phyloP scores from a whole-genome alignment of 2,888 invertebrate species.

The Eupithecia subumbrata region DNA sequence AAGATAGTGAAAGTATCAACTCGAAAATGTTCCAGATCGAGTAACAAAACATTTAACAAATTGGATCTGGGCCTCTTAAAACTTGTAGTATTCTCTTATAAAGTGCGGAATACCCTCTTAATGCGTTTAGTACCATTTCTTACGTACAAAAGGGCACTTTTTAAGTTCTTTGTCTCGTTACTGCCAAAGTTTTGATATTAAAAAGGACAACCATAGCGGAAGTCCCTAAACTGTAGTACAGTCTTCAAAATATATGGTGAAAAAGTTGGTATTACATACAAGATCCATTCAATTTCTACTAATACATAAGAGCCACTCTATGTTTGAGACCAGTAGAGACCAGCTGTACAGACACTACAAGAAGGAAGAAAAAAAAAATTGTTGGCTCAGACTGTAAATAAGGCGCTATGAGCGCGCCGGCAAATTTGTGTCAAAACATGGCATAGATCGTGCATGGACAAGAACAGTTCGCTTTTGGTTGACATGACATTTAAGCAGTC shows the following conservation, averaged over 20 bases:
- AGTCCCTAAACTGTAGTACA: constrained; percentile 48
- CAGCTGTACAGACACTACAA: background rate
- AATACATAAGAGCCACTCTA: no score
- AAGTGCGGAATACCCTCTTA: constrained; percentile 45
- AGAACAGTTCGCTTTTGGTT: background rate
- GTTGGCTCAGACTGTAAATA: background rate
- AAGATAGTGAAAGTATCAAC: background rate
- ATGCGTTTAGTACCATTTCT: constrained; percentile 57
- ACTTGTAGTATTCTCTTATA: constrained; percentile 31
- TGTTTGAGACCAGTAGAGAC: no score
- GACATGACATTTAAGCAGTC: background rate
- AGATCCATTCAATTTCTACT: background rate
- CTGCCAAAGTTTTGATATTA: constrained; percentile 70
- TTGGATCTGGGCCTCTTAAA: constrained; percentile 5
- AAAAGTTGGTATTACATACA: background rate
- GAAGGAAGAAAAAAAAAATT: background rate
- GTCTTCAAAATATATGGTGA: background rate
- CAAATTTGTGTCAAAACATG: background rate
- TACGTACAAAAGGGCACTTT: constrained; percentile 61
- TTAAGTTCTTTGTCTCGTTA: constrained; percentile 59
- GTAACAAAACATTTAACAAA: background rate
- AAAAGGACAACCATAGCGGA: constrained; percentile 59
- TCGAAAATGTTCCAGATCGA: background rate
- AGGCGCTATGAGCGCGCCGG: background rate
- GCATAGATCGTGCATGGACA: background rate